Conservation (phyloP, 2,113 vertebrate species). For the Thomomys bottae region DNA sequence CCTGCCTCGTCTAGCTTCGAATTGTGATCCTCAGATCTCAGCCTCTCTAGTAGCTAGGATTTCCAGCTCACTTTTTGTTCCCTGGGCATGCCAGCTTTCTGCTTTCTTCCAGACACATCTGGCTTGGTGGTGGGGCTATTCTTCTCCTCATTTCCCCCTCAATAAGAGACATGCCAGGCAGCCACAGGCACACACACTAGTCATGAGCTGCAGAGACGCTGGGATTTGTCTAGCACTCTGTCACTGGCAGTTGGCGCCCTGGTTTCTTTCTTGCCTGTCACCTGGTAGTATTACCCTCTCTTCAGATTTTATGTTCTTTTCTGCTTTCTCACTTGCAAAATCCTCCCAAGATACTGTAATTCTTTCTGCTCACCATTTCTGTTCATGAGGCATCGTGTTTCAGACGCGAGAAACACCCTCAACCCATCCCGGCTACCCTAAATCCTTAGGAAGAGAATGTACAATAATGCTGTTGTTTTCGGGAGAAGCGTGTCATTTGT, state of each 20-base stretch:
- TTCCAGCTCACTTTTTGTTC: too few species aligned
- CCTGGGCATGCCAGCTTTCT: background rate
- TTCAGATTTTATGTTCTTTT: background rate
- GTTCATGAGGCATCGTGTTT: background rate
- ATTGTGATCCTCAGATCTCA: too few species aligned
- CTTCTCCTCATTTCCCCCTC: accelerated
- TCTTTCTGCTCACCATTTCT: background rate
- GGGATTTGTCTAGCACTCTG: background rate
- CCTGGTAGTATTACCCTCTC: background rate
- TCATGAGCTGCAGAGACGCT: background rate
- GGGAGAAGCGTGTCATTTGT: conserved; percentile 89
- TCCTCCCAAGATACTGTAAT: background rate
- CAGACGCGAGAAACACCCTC: background rate
- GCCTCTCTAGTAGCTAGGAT: too few species aligned
- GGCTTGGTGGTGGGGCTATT: background rate
- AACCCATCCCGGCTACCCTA: conserved; percentile 54
- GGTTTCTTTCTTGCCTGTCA: background rate
- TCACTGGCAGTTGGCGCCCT: background rate
- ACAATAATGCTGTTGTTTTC: conserved; percentile 87
- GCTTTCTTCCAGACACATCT: background rate
- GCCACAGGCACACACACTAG: too few species aligned
- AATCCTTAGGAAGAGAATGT: conserved; percentile 84
- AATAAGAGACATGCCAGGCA: background rate
- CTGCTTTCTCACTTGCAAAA: background rate
- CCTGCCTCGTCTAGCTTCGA: too few species aligned